Conservation (phyloP, 2,113 vertebrate species). For the Melanotaenia duboulayi region DNA sequence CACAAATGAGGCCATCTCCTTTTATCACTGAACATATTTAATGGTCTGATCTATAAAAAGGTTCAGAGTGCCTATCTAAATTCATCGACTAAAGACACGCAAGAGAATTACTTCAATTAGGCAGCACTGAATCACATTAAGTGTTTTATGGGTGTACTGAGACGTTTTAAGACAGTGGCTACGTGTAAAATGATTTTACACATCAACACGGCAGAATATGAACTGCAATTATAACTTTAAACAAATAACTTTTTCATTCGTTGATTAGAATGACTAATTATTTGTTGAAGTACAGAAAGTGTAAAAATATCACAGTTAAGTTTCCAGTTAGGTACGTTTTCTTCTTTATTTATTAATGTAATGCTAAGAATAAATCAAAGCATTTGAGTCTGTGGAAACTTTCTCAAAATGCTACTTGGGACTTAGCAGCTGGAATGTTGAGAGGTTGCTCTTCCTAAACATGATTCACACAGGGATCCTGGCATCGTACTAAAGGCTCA, state of each 20-base stretch:
- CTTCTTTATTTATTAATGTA: not conserved
- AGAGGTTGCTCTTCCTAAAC: conserved; percentile 8
- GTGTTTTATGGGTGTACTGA: not conserved
- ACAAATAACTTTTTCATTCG: not conserved
- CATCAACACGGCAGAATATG: not conserved
- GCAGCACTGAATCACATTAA: not conserved
- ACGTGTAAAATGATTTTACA: not conserved
- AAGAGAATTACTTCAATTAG: conserved; percentile 1
- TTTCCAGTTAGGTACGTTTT: not conserved
- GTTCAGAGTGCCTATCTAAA: conserved; percentile 6
- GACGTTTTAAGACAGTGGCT: not conserved
- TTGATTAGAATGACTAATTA: not conserved
- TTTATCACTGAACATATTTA: conserved; percentile 33
- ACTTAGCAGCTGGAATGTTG: not conserved
- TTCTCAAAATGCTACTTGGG: not conserved
- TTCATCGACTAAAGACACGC: not conserved
- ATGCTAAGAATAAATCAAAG: not conserved
- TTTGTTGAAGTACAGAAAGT: not conserved
- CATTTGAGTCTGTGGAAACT: not conserved
- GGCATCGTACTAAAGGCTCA: conserved; percentile 65
- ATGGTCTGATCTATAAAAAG: conserved; percentile 37
- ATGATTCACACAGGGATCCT: conserved; percentile 38
- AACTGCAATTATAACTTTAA: not conserved
- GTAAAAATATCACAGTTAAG: not conserved
- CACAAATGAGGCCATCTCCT: conserved; percentile 54